Evolutionary conservation across 2,113 vertebrate genomes (phyloP), one percentile per base, ranked within the genome.

Genomic region (Salvator merianae): DNA sequence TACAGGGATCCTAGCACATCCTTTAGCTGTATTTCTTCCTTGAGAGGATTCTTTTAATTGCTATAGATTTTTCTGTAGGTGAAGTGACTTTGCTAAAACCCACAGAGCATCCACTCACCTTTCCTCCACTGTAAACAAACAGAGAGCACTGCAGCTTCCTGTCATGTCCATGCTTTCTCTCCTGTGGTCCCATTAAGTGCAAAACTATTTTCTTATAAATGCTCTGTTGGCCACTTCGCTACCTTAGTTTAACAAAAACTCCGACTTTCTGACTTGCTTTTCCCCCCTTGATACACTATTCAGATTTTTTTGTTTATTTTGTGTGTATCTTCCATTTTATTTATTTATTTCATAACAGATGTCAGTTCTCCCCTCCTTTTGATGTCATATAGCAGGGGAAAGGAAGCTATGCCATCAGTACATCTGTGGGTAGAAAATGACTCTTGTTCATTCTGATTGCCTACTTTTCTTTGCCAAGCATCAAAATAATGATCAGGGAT

Each of bases 61-160:
- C 86, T 93, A 94, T 83, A 75, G 93, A 96, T 95, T 94, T 94
- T 94, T 72, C 83, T 88, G 69, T 40, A 93, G 85, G 84, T 70
- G 91, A 93, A 94, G 89, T 75, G 3, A n/a, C 78, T 63, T 87
- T 79, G 59, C 82, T 90, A 84, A 84, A 73, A 30, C 78, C 63
- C 36, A 3, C 50, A 43, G 53, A 20, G 4, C 85, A 26, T 53
- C 9, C 47, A 32, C 79, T 14, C 22, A 79, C 38, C 28, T 38
- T 16, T 72, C 78, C 14, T n/a, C 83, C 26, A 32, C 9, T 43
- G 71, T 30, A 83, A 20, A 36, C 6, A 28, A 66, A 82, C 20
- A 76, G 7, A 77, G 40, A 55, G 34, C 28, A 40, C 7, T 20
- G 5, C 12, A 69, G 34, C 7, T 82, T 73, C 36, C 53, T 74